A percentile compares a stretch with the other conserved stretches of the same genome.
Evolutionary conservation across 2,888 invertebrate genomes (phyloP).

Genomic region (Griposia aprilina): DNA sequence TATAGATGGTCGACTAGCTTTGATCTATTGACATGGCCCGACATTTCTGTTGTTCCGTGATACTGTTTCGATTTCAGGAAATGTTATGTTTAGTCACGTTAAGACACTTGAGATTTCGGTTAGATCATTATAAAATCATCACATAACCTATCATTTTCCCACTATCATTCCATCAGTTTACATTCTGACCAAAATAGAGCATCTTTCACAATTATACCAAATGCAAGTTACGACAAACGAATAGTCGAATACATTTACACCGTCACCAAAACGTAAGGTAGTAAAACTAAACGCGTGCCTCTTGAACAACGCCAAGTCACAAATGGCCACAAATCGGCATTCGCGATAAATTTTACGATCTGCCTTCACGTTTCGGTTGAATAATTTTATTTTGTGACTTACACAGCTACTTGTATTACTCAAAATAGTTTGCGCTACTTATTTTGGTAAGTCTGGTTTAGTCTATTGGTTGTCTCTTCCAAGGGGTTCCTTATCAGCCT

Average conservation of each 20-base stretch:
- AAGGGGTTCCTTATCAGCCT: not conserved
- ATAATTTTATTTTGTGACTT: constrained; percentile 51
- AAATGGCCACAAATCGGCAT: constrained; percentile 51
- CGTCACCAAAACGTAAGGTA: constrained; percentile 13
- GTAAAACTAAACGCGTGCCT: constrained; percentile 49
- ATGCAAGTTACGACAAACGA: constrained; percentile 19
- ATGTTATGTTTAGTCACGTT: constrained; percentile 1
- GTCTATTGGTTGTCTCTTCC: not conserved
- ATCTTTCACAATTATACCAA: not conserved
- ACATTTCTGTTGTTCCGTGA: constrained; percentile 50
- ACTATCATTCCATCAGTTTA: not conserved
- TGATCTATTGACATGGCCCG: constrained; percentile 66
- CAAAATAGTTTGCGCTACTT: constrained; percentile 26
- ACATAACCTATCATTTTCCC: not conserved
- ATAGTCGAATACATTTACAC: constrained; percentile 10
- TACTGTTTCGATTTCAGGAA: constrained; percentile 8
- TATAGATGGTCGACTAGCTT: constrained; percentile 61
- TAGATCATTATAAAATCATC: not conserved
- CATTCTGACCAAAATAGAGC: not conserved
- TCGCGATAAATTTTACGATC: constrained; percentile 63
- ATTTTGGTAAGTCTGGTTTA: not conserved
- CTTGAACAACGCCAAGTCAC: constrained; percentile 41
- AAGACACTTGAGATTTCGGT: not conserved
- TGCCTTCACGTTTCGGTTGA: constrained; percentile 40
- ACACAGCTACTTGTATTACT: constrained; percentile 22